phyloP scores from a whole-genome alignment of 53 echinoderm and acorn worm species.

The Apostichopus leukothele region DNA sequence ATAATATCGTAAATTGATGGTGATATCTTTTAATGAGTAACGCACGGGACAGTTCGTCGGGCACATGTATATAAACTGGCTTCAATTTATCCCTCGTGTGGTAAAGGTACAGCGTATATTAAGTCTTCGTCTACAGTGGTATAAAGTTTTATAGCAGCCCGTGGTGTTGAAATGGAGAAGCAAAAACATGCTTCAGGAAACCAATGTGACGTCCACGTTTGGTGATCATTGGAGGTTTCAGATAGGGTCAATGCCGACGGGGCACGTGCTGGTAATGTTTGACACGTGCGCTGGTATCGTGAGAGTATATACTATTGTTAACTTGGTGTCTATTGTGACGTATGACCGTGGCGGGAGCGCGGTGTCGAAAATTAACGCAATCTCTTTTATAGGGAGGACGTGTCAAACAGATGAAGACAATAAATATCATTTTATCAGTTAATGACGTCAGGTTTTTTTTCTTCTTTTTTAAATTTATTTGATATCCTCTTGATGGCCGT shows the following conservation, averaged over 20 bases:
- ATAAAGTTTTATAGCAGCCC: slow-evolving; percentile 38
- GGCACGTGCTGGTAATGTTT: slow-evolving; percentile 21
- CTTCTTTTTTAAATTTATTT: neutral
- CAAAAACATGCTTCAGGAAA: neutral
- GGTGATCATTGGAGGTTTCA: neutral
- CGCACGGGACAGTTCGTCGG: neutral
- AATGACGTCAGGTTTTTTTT: neutral
- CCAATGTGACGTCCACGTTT: neutral
- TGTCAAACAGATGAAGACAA: neutral
- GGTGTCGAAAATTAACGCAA: neutral
- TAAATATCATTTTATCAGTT: slow-evolving; percentile 2
- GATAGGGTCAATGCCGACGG: slow-evolving; percentile 17
- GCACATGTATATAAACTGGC: neutral
- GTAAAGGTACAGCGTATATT: too few species aligned
- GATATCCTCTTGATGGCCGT: neutral
- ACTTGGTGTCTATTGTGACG: neutral
- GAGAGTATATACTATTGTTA: neutral
- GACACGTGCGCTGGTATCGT: slow-evolving; percentile 10
- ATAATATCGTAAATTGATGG: neutral
- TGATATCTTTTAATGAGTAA: neutral
- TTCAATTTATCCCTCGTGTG: too few species aligned
- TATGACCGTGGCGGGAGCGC: neutral
- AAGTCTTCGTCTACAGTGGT: neutral
- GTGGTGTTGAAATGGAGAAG: neutral
- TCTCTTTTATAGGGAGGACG: neutral